Percentiles rank a stretch among this genome's conserved stretches.
These are phyloP conservation scores for Acronicta alni DNA, from an alignment of 2,888 invertebrate species.

Conservation along the genomic window DNA sequence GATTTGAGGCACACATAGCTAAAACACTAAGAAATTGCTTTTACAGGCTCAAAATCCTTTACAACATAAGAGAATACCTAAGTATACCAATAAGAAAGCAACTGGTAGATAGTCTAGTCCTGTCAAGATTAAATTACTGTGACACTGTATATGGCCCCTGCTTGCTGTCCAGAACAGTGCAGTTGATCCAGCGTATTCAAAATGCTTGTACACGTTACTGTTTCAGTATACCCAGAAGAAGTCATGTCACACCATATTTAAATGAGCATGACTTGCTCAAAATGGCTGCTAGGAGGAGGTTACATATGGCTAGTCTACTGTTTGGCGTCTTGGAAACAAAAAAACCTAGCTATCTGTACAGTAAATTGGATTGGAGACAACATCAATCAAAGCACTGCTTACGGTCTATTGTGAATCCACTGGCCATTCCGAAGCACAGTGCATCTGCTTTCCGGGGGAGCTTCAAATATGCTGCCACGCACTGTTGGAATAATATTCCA, in stretches of 20 bases:
- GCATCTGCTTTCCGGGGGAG: neutral
- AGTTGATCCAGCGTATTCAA: conserved; percentile 20
- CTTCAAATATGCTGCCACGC: neutral
- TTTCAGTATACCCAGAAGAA: conserved; percentile 21
- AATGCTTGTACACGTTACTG: conserved; percentile 36
- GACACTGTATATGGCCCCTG: neutral
- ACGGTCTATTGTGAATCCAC: neutral
- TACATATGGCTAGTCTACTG: neutral
- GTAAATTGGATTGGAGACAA: neutral
- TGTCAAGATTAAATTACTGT: neutral
- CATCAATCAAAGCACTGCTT: neutral
- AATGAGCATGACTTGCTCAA: conserved; percentile 11
- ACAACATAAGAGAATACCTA: neutral
- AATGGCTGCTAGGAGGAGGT: conserved; percentile 3
- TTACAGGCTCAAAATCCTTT: conserved; percentile 1
- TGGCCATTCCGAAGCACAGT: neutral
- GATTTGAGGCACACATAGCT: neutral
- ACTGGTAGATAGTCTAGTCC: neutral
- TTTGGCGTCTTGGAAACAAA: neutral
- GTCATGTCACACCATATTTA: conserved; percentile 28
- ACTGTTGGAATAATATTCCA: conserved; percentile 7
- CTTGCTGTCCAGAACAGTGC: neutral
- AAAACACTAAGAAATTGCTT: neutral
- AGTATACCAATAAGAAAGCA: neutral
- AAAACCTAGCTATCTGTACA: conserved; percentile 3